These are phyloP conservation scores for Hippocampus zosterae DNA, from an alignment of 2,113 vertebrate genomes.

Conservation along the genomic window DNA sequence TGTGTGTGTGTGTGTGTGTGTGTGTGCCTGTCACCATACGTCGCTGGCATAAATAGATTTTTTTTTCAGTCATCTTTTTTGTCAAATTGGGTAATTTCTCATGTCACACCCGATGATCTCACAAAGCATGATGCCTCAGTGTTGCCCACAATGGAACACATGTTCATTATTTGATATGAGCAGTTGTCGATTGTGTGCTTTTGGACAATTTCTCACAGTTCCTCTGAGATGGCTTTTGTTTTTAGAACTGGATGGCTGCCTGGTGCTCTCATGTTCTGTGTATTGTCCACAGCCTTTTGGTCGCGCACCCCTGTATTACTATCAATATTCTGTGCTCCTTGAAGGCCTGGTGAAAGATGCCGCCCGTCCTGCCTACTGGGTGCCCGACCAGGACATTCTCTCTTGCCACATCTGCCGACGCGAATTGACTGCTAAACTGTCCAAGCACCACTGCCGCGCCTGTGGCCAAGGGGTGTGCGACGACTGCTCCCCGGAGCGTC, in stretches of 20 bases:
- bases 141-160: not conserved
- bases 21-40: no score
- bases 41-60: no score
- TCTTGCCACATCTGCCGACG: slow-evolving; percentile 89
- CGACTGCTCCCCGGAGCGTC: slow-evolving; percentile 86
- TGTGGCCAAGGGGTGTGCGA: slow-evolving; percentile 97
- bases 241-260: not conserved
- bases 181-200: not conserved
- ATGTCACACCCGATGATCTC: not conserved
- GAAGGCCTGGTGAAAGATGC: slow-evolving; percentile 94
- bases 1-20: no score
- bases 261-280: not conserved
- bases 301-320: not conserved
- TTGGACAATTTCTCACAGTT: no score
- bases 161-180: not conserved
- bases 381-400: slow-evolving; percentile 95
- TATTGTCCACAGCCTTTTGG: no score
- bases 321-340: slow-evolving; percentile 3
- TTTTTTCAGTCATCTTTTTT: no score
- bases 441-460: slow-evolving; percentile 97
- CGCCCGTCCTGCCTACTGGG: slow-evolving; percentile 95
- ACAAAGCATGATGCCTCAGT: not conserved
- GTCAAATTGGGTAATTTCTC: not conserved
- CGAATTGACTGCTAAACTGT: slow-evolving; percentile 90
- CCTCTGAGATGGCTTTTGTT: not conserved